Conservation (phyloP, 2,113 vertebrate species). For the Pangasianodon hypophthalmus region DNA sequence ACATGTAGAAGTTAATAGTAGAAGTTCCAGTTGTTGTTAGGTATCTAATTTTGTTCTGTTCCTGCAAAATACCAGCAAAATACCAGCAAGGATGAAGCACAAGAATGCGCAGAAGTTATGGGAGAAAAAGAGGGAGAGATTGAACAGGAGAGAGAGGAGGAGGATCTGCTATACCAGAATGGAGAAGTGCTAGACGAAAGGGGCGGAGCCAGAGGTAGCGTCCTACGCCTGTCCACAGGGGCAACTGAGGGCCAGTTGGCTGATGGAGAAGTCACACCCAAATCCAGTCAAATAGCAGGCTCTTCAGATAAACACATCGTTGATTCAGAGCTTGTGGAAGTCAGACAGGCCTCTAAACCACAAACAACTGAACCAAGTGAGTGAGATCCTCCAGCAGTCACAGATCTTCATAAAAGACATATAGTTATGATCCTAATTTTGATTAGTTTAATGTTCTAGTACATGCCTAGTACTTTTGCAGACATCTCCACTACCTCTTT, state of each 20-base stretch:
- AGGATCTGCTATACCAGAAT: not conserved
- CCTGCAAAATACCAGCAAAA: not conserved
- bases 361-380: conserved; percentile 67
- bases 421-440: not conserved
- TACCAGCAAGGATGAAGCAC: not conserved
- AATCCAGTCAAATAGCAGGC: conserved; percentile 15
- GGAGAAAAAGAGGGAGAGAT: not conserved
- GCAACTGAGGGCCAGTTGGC: conserved; percentile 30
- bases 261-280: conserved; percentile 16
- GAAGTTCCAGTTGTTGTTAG: not conserved
- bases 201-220: conserved; percentile 54
- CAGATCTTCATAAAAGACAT: not conserved
- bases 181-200: conserved; percentile 19
- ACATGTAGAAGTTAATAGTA: not conserved
- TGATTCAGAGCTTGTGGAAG: not conserved
- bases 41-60: not conserved
- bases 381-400: conserved; percentile 38
- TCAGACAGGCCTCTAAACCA: not conserved
- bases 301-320: not conserved
- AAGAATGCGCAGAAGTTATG: not conserved
- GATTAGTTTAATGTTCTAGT: not conserved
- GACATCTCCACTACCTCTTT: not conserved
- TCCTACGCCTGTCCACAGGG: conserved; percentile 58
- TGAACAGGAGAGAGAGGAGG: not conserved
- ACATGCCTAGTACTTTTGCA: not conserved